Percentiles rank a stretch among this genome's conserved stretches.
phyloP scores from a whole-genome alignment of 2,888 invertebrate species.

The Epirrhoe alternata region DNA sequence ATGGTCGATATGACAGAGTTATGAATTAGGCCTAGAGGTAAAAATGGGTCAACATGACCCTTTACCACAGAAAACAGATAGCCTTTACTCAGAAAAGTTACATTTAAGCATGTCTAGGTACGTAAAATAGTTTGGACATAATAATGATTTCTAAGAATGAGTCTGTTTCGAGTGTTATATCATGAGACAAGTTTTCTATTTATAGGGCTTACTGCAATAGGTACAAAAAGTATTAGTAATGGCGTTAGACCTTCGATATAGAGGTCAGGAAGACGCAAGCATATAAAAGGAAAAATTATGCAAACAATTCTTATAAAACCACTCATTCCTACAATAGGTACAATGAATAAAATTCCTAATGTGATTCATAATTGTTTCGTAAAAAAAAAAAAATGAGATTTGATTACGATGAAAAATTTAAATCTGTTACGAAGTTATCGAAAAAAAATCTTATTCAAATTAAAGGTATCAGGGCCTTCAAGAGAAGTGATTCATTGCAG shows the following conservation, averaged over 20 bases:
- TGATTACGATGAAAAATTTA: background rate
- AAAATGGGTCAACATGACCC: slow-evolving; percentile 11
- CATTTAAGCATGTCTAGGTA: too few relatives aligned
- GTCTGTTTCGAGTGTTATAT: background rate
- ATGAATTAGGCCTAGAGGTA: background rate
- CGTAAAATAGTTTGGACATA: background rate
- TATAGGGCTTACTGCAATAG: slow-evolving; percentile 16
- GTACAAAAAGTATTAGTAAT: background rate
- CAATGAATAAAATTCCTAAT: too few relatives aligned
- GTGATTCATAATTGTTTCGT: background rate
- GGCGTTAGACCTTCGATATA: slow-evolving; percentile 8
- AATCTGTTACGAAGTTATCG: too few relatives aligned
- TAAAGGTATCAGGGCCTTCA: slow-evolving; percentile 14
- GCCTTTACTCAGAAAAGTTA: slow-evolving; percentile 5
- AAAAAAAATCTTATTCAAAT: background rate
- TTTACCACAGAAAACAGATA: too few relatives aligned
- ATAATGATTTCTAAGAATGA: slow-evolving; percentile 12
- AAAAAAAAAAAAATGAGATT: background rate
- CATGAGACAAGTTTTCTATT: slow-evolving; percentile 26
- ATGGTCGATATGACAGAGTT: background rate
- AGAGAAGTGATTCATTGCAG: slow-evolving; percentile 25
- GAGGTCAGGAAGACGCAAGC: slow-evolving; percentile 5
- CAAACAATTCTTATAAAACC: background rate
- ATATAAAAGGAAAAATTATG: slow-evolving; percentile 12
- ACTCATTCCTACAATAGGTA: too few relatives aligned